These are phyloP conservation scores for Clunio marinus DNA, from an alignment of 2,888 invertebrate genomes.

Conservation along the genomic window DNA sequence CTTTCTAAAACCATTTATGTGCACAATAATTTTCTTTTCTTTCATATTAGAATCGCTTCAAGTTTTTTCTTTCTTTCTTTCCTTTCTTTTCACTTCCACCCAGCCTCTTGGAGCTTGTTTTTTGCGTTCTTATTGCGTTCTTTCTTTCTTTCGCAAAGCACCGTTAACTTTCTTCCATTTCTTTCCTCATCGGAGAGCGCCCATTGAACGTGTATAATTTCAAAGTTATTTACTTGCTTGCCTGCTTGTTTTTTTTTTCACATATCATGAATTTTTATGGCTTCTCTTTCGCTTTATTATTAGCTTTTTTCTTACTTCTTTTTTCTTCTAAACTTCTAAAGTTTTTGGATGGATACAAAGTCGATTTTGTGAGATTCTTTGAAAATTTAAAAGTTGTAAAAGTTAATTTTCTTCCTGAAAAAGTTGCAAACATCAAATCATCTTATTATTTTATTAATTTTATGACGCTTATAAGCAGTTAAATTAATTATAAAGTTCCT, in stretches of 20 bases:
- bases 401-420: too few species aligned
- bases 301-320: slow-evolving; percentile 14
- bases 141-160: not conserved
- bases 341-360: too few species aligned
- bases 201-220: slow-evolving; percentile 26
- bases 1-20: not conserved
- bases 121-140: slow-evolving; percentile 34
- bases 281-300: slow-evolving; percentile 31
- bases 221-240: slow-evolving; percentile 30
- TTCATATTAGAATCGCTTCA: not conserved
- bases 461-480: too few species aligned
- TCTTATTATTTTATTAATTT: too few species aligned
- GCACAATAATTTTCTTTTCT: not conserved
- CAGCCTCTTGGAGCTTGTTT: slow-evolving; percentile 3
- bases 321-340: too few species aligned
- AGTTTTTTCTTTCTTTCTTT: slow-evolving; percentile 16
- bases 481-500: too few species aligned
- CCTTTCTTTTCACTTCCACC: not conserved
- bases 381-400: too few species aligned
- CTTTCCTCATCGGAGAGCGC: slow-evolving; percentile 2
- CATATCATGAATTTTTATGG: slow-evolving; percentile 35
- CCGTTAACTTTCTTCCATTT: slow-evolving; percentile 34
- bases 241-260: slow-evolving; percentile 23
- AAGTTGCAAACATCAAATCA: too few species aligned
- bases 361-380: too few species aligned